Evolutionary conservation across 2,113 vertebrate genomes (phyloP).

Genomic region (Propithecus coquereli): DNA sequence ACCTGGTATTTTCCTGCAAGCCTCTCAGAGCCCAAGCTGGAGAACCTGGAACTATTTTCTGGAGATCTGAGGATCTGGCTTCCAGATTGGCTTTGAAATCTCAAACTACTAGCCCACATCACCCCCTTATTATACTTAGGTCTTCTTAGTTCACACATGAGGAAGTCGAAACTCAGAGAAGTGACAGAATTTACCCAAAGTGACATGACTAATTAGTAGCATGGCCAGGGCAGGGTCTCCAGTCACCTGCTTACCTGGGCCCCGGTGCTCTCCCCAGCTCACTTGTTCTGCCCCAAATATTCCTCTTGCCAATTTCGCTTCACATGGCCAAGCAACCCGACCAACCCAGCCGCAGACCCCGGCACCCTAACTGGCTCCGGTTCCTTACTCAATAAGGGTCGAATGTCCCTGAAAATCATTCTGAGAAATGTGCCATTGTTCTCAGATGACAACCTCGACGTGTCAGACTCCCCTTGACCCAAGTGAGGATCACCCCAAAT

Average conservation of each 20-base stretch:
- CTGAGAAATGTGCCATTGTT: background rate
- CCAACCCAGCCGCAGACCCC: background rate
- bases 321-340: background rate
- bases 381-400: background rate
- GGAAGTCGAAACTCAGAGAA: background rate
- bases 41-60: background rate
- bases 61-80: background rate
- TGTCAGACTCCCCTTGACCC: background rate
- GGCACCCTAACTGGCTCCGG: background rate
- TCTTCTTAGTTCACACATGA: background rate
- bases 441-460: background rate
- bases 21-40: background rate
- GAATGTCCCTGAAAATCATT: background rate
- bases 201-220: background rate
- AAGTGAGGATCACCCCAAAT: background rate
- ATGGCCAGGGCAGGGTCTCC: background rate
- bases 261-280: rapidly evolving
- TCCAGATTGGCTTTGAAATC: background rate
- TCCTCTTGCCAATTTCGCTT: background rate
- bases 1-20: background rate
- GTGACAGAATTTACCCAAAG: background rate
- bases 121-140: background rate
- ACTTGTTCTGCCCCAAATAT: rapidly evolving
- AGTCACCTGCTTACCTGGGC: background rate
- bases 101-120: background rate